Evolutionary conservation across 2,797 vertebrate species (phyloP), one percentile per base, ranked within the genome.

Genomic region (Florisuga fusca): DNA sequence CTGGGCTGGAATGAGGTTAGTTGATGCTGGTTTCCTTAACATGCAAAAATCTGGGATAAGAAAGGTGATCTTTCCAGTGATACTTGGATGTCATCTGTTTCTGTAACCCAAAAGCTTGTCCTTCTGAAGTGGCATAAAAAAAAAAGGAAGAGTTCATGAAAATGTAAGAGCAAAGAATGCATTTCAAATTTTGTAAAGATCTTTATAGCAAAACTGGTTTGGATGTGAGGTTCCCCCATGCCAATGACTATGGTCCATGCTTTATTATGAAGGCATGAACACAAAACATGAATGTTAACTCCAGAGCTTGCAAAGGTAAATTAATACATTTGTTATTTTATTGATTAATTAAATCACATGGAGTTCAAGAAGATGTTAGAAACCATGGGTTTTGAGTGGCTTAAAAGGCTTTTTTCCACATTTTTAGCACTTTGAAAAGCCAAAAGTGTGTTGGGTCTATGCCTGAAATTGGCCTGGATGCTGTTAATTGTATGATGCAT

Each of bases 341-440:
- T 29, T 14, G 26, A 48, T 51, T 0, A 85, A 61, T 54, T 78
- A 79, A 75, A 72, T 64, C 15, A 29, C 51, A 38, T 48, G 14
- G 87, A 78, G 7, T 72, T 88, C 46, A 43, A 46, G 38, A 87
- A 89, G 19, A 25, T 54, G 34, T 31, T 85, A 27, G n/a, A 84
- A 88, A 88, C 58, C 46, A 54, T 7, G 15, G 16, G 58, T 8
- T 80, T 92, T 58, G 8, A 68, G 43, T 66, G 26, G 7, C 5
- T 21, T 25, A 74, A 64, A 64, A 83, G 15, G 0, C n/a, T 67
- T 19, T 43, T 81, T 86, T 80, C 58, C 17, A 58, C 21, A 67
- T 68, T 92, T 94, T 89, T 72, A 92, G 54, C 33, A 36, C 45
- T 77, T 92, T 67, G 36, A 67, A 93, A 95, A 92, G 64, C 50